Evolutionary conservation across 2,113 vertebrate species (phyloP).

Genomic region (Ceratotherium simum): DNA sequence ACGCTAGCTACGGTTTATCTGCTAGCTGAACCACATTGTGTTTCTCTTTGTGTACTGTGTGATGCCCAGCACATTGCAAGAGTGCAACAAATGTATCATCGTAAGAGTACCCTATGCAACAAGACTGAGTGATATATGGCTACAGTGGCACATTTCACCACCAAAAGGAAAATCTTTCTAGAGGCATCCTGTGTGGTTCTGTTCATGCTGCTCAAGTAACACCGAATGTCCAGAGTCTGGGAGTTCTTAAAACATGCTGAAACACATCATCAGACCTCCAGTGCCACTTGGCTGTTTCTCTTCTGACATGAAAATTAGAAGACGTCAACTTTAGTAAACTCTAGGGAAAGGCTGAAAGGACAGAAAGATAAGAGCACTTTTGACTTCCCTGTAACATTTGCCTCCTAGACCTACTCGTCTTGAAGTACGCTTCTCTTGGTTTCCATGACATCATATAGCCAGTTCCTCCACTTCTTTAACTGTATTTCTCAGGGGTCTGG

Average conservation of each 20-base stretch:
- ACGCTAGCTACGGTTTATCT: neutral
- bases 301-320: neutral
- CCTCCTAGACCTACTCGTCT: neutral
- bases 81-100: neutral
- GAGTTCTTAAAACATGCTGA: neutral
- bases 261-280: neutral
- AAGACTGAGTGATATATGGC: neutral
- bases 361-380: neutral
- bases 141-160: neutral
- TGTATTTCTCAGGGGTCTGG: neutral
- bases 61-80: neutral
- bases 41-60: neutral
- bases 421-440: neutral
- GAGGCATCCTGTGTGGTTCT: neutral
- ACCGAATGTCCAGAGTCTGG: neutral
- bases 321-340: neutral
- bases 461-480: neutral
- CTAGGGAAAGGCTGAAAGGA: neutral
- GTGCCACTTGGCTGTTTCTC: neutral
- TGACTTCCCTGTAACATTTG: neutral
- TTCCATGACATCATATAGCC: neutral
- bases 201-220: neutral
- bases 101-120: neutral
- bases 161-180: constrained; percentile 3
- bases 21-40: neutral